Evolutionary conservation across 37 sponge, comb jelly and placozoan species (phyloP).

Genomic region (Beroe forskalii): DNA sequence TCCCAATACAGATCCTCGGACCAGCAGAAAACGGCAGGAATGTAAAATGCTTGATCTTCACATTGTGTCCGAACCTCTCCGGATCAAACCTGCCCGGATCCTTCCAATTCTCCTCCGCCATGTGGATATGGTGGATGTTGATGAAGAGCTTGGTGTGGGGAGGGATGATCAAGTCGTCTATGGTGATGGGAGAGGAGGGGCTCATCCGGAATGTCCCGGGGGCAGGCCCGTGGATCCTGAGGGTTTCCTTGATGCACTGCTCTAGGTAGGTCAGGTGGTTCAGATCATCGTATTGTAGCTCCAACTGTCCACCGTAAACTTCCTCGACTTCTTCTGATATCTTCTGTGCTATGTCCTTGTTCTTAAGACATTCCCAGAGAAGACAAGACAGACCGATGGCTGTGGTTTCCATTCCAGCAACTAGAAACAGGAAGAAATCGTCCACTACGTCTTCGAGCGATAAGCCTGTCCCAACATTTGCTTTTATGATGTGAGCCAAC

Average conservation of each 20-base stretch:
- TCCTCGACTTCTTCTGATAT: not conserved
- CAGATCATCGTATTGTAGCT: conserved; percentile 7
- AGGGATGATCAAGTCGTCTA: not conserved
- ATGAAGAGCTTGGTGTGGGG: not conserved
- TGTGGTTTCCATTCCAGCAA: conserved; percentile 47
- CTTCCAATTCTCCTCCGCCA: not conserved
- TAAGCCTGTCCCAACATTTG: not conserved
- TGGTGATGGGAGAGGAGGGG: not conserved
- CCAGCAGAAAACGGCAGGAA: not conserved
- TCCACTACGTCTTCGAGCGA: not conserved
- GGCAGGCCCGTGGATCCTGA: not conserved
- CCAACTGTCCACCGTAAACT: not conserved
- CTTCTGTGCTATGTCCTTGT: not conserved
- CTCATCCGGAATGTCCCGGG: not conserved
- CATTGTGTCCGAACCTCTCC: not conserved
- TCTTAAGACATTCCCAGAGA: not conserved
- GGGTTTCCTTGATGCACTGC: conserved; percentile 24
- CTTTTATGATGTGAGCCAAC: not conserved
- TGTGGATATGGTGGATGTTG: not conserved
- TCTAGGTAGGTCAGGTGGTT: not conserved
- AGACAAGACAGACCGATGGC: not conserved
- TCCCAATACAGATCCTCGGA: conserved; percentile 15
- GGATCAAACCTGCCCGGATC: not conserved
- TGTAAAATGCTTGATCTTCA: not conserved
- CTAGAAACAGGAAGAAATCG: not conserved